phyloP scores from a whole-genome alignment of 2,888 invertebrate genomes.

The Zaprionus obscuricornis region DNA sequence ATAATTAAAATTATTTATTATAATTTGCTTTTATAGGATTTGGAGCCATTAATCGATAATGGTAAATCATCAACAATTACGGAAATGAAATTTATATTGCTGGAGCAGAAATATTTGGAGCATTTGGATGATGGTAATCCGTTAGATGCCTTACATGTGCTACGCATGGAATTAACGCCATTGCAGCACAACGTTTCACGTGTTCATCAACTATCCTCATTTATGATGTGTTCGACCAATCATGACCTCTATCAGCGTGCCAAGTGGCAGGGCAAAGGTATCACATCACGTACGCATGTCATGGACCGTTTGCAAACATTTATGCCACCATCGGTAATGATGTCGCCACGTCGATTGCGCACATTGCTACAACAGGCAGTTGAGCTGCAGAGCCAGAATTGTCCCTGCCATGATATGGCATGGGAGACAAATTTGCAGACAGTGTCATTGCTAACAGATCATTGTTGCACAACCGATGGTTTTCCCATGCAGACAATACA shows the following conservation, averaged over 20 bases:
- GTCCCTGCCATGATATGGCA: constrained; percentile 86
- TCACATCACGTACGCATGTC: constrained; percentile 88
- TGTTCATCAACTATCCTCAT: constrained; percentile 95
- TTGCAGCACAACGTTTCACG: constrained; percentile 96
- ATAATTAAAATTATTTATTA: too few relatives aligned
- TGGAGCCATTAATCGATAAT: constrained; percentile 81
- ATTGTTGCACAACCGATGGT: constrained; percentile 89
- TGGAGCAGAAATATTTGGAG: constrained; percentile 99
- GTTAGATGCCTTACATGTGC: constrained; percentile 96
- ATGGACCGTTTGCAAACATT: constrained; percentile 95
- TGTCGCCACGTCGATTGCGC: constrained; percentile 94
- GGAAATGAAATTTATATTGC: constrained; percentile 98
- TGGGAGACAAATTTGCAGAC: constrained; percentile 86
- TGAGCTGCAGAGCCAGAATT: constrained; percentile 94
- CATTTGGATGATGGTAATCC: constrained; percentile 96
- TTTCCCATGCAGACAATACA: constrained; percentile 85
- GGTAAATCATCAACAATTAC: constrained; percentile 81
- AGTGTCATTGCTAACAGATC: constrained; percentile 92
- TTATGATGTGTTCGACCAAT: constrained; percentile 93
- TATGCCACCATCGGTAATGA: constrained; percentile 97
- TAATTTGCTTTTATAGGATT: constrained; percentile 79
- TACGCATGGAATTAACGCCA: constrained; percentile 97
- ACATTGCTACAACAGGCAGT: constrained; percentile 94
- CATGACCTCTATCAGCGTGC: constrained; percentile 87
- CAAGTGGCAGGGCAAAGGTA: constrained; percentile 91